Evolutionary conservation across 2,888 invertebrate genomes (phyloP), one percentile per base, ranked within the genome.

Genomic region (Macropis europaea): DNA sequence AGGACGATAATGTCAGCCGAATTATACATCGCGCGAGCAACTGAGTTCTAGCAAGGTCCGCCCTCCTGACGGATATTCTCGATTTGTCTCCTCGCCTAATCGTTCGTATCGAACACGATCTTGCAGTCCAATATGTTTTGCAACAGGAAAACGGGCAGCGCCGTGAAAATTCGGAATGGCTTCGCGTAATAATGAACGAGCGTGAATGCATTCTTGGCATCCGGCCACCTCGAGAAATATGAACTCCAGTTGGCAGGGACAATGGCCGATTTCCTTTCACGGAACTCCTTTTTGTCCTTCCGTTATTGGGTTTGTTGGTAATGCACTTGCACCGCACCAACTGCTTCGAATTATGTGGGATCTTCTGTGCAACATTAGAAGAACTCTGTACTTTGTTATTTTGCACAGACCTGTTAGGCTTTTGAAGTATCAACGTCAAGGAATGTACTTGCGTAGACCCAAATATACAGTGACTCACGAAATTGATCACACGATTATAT

Each of bases 81-180:
- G 59, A 76, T 73, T 76, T 79, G 79, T 79, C 79, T 61, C 62
- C 76, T 71, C 72, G 78, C 71, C 76, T 76, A 73, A 79, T 79
- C 79, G 72, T 24, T 54, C 48, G 38, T 56, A n/a, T n/a, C n/a
- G 36, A 50, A 66, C 61, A 63, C 68, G 62, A n/a, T n/a, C n/a
- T n/a, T n/a, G n/a, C n/a, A n/a, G n/a, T 50, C 53, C 48, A 42
- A 68, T 72, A 66, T 61, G 59, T 45, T 4, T 11, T 15, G 40
- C 13, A 17, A 17, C 34, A 36, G 38, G 42, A 50, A 26, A 53
- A 47, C 66, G 66, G 53, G 59, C 50, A 52, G 28, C 52, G 19
- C 32, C 40, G 30, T 53, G 36, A 54, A 52, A 68, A 71, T 54
- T 67, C 40, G 34, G n/a, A 38, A 42, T 19, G 40, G 52, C 60